Base-by-base conservation (phyloP, 2,113 vertebrate genomes). In the Gambusia holbrooki region DNA sequence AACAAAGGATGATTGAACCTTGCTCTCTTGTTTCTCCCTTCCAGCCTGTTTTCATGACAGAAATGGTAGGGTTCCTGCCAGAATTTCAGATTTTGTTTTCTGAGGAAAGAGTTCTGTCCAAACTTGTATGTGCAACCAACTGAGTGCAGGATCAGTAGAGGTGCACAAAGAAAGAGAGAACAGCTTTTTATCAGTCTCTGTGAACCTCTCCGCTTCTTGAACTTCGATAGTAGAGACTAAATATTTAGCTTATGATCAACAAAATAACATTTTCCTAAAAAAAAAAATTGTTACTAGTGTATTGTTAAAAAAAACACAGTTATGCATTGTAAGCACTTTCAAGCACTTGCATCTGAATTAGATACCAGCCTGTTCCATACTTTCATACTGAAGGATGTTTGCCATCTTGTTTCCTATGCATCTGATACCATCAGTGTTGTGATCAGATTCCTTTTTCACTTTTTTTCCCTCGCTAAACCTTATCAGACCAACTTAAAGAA, bases 1-100 rank as follows among this genome's bases (percentile, higher is more conserved):
- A 61, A 32, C 3, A 69, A 71, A 70, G 33, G 25, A 27, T 8
- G 51, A 22, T 83, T 29, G 8, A 35, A 68, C 60, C 28, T 37
- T 40, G 66, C 58, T 10, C 35, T 11, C 35, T 48, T 69, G 73
- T 76, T 77, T 71, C 78, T 76, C 76, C 32, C 73, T 71, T 84
- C 84, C 68, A 74, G 82, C 27, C n/a, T 87, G 84, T 77, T 88
- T 91, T 71, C 87, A 86, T 68, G 83, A 82, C 74, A 88, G 81
- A 89, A 88, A 90, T 90, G 86, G 78, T 89, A 81, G 91, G 82
- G 74, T 75, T 84, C 76, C 78, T 93, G 89, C 87, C 93, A 92
- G 81, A 62, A 83, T 88, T 93, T 90, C 89, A 93, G 87, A 92
- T 92, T 90, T 91, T 93, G 90, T 88, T 88, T 88, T 89, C 71